These are phyloP conservation scores for Sepioteuthis lessoniana DNA, from an alignment of 2,888 invertebrate species.

Conservation along the genomic window DNA sequence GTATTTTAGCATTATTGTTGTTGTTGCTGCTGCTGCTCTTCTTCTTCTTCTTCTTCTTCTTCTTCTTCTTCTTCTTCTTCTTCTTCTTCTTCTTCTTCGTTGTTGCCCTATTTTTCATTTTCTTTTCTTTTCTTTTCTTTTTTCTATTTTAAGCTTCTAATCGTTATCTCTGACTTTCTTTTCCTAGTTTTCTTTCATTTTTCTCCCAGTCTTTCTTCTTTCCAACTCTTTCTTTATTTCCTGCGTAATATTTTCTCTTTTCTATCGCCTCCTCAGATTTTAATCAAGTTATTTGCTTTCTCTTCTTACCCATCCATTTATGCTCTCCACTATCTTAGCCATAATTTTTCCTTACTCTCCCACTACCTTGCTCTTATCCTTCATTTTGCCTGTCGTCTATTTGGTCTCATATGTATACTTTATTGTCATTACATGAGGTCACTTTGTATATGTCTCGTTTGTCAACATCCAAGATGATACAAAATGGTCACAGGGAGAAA, in stretches of 20 bases:
- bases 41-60: neutral
- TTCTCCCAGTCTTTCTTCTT: too few species aligned
- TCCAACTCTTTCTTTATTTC: neutral
- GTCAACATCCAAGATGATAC: neutral
- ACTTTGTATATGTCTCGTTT: neutral
- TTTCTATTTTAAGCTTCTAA: neutral
- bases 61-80: neutral
- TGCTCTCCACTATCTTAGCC: neutral
- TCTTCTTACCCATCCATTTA: neutral
- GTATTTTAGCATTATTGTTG: too few species aligned
- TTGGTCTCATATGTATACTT: neutral
- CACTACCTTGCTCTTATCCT: neutral
- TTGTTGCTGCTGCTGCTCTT: neutral
- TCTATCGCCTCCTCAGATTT: neutral
- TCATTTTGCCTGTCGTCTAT: neutral
- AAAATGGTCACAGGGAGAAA: neutral
- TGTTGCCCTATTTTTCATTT: neutral
- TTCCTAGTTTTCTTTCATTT: too few species aligned
- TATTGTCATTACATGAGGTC: conserved; percentile 43
- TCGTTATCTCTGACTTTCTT: too few species aligned
- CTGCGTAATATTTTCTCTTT: neutral
- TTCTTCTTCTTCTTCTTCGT: neutral
- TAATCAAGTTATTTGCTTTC: neutral
- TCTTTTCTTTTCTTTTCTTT: neutral
- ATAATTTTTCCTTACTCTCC: neutral